Conservation (phyloP, 2,797 vertebrate species). For the Chaunax sp. region DNA sequence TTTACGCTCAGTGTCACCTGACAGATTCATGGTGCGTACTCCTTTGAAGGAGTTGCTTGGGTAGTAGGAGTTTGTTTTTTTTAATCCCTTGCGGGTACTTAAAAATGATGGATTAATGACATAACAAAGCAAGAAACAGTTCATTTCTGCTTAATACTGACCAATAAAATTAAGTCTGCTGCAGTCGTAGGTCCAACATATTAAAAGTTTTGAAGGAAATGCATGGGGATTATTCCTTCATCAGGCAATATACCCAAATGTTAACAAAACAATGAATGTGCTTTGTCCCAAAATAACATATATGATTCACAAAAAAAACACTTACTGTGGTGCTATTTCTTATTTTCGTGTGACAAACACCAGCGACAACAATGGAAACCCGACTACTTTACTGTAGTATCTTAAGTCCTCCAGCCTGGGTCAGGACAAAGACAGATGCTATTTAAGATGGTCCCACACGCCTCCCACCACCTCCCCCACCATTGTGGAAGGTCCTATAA, state of each 20-base stretch:
- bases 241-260: neutral
- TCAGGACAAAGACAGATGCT: slow-evolving; percentile 49
- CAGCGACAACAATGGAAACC: slow-evolving; percentile 44
- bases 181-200: neutral
- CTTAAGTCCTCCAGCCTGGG: slow-evolving; percentile 25
- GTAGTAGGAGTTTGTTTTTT: no score
- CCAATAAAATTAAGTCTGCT: neutral
- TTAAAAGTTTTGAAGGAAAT: neutral
- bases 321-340: neutral
- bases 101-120: neutral
- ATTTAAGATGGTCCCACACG: slow-evolving; percentile 51
- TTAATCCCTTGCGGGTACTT: no score
- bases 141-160: neutral
- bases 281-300: neutral
- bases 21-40: no score
- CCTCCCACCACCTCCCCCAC: neutral
- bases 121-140: neutral
- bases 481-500: slow-evolving; percentile 64
- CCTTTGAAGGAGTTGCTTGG: no score
- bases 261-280: neutral
- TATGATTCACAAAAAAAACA: neutral
- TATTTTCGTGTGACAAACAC: slow-evolving; percentile 6
- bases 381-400: slow-evolving; percentile 15
- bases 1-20: no score
- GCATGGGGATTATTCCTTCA: no score